Percentiles rank a stretch among this genome's conserved stretches.
Conservation (phyloP, 1,140 invertebrate species). For the Vollenhovia emeryi region DNA sequence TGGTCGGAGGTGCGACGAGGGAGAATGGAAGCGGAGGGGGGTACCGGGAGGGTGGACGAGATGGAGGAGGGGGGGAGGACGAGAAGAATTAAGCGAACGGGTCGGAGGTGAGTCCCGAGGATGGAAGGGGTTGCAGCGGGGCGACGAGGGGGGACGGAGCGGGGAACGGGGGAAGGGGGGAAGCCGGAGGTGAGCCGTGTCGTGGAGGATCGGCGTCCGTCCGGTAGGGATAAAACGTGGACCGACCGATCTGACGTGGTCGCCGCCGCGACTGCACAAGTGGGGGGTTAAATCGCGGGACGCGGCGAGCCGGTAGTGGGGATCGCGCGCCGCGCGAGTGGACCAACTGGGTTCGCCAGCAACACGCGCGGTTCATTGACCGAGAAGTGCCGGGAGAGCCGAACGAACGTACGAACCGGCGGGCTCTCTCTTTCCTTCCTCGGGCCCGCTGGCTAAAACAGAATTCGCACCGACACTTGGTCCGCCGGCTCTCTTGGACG, state of each 20-base stretch:
- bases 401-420: conserved; percentile 75
- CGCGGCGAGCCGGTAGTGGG: conserved; percentile 72
- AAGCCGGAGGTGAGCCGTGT: conserved; percentile 82
- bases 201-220: conserved; percentile 83
- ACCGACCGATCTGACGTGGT: conserved; percentile 58
- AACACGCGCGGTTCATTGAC: conserved; percentile 84
- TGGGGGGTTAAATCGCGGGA: conserved; percentile 84
- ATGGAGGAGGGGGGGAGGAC: conserved; percentile 81
- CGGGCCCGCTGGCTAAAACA: conserved; percentile 79
- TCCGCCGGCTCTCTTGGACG: conserved; percentile 68
- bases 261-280: conserved; percentile 70
- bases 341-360: conserved; percentile 85
- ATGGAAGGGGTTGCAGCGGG: conserved; percentile 76
- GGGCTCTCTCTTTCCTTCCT: conserved; percentile 57
- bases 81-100: conserved; percentile 72
- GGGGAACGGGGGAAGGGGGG: conserved; percentile 76
- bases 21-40: conserved; percentile 54
- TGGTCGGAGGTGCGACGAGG: conserved; percentile 79
- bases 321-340: conserved; percentile 78
- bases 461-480: conserved; percentile 80
- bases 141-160: conserved; percentile 75
- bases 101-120: conserved; percentile 75
- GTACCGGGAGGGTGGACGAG: conserved; percentile 60
- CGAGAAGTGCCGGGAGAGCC: conserved; percentile 86
- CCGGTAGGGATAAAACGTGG: conserved; percentile 82